Percentiles rank a stretch among this genome's conserved stretches.
phyloP scores from a whole-genome alignment of 2,797 vertebrate species.

The Aulostomus chinensis region DNA sequence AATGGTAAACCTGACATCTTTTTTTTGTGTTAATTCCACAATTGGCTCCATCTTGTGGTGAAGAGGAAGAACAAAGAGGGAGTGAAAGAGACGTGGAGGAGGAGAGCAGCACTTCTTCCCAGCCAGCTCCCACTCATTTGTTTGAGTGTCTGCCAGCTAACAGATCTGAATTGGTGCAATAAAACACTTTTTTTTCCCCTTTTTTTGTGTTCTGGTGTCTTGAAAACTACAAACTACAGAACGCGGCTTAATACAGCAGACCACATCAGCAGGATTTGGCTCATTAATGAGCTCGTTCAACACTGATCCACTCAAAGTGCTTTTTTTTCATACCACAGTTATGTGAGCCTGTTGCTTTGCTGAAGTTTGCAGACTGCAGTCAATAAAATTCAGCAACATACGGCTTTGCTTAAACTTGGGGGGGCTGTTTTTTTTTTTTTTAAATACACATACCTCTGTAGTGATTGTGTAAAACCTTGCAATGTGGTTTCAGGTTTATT shows the following conservation, averaged over 20 bases:
- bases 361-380: conserved; percentile 50
- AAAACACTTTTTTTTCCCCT: conserved; percentile 33
- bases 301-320: too few species aligned
- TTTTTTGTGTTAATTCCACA: conserved; percentile 19
- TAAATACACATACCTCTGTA: neutral
- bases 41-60: conserved; percentile 72
- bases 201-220: conserved; percentile 34
- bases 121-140: conserved; percentile 41
- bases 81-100: neutral
- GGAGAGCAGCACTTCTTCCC: conserved; percentile 4
- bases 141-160: conserved; percentile 43
- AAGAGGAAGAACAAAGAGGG: conserved; percentile 20
- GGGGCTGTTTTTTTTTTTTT: neutral
- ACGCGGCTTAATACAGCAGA: conserved; percentile 14
- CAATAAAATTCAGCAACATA: conserved; percentile 59
- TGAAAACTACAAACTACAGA: conserved; percentile 47
- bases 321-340: conserved; percentile 17
- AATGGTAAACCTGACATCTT: conserved; percentile 1
- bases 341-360: conserved; percentile 48
- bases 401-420: conserved; percentile 48
- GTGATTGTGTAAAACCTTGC: neutral
- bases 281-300: conserved; percentile 44
- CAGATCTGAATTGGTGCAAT: conserved; percentile 44
- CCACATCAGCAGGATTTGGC: conserved; percentile 49
- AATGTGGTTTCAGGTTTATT: too few species aligned